These are phyloP conservation scores for Trichomycterus rosablanca DNA, from an alignment of 2,113 vertebrate genomes.

Conservation along the genomic window DNA sequence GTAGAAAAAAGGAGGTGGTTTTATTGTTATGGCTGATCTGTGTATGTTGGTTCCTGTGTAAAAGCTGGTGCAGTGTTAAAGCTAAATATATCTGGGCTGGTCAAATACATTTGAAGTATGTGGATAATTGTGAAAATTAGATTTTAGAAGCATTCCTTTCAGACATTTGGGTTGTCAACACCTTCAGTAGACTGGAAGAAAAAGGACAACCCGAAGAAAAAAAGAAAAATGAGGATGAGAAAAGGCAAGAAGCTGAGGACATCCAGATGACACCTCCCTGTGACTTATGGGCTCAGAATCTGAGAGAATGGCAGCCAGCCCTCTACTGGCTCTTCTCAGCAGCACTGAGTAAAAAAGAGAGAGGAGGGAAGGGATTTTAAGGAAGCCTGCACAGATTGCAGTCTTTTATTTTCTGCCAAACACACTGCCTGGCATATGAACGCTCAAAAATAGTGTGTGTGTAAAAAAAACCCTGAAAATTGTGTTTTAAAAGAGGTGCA, in stretches of 20 bases:
- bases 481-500: not conserved
- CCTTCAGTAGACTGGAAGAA: not conserved
- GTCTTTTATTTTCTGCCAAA: conserved; percentile 22
- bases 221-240: conserved; percentile 5
- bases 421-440: conserved; percentile 1
- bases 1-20: too few species aligned
- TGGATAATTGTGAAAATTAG: not conserved
- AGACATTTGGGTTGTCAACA: too few species aligned
- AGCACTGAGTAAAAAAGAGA: not conserved
- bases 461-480: not conserved
- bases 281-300: conserved; percentile 33
- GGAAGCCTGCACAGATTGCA: conserved; percentile 2
- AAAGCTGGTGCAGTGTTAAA: too few species aligned
- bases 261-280: conserved; percentile 12
- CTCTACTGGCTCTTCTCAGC: conserved; percentile 2
- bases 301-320: conserved; percentile 23
- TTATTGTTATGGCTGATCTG: too few species aligned
- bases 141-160: too few species aligned
- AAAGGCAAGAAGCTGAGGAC: conserved; percentile 10
- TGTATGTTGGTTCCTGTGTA: too few species aligned
- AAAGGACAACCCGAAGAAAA: not conserved
- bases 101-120: not conserved
- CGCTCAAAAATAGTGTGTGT: not conserved
- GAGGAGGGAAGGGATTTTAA: not conserved
- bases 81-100: too few species aligned